A percentile compares a stretch with the other conserved stretches of the same genome.
Conservation (phyloP, 1,140 invertebrate genomes). For the Cepaea nemoralis region DNA sequence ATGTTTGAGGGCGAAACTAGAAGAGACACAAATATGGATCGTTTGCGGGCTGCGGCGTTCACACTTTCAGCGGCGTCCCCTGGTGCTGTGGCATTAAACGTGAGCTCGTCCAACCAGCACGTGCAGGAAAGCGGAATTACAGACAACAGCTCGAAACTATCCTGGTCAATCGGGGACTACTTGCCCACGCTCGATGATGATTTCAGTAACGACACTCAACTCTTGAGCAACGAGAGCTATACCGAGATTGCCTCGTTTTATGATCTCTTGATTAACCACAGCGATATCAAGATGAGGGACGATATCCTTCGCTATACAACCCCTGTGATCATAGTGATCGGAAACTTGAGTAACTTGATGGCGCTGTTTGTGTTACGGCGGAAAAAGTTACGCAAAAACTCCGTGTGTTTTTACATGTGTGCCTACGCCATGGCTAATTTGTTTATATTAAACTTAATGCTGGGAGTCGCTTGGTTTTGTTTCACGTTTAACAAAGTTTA, state of each 20-base stretch:
- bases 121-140: neutral
- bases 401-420: conserved; percentile 65
- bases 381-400: conserved; percentile 57
- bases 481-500: conserved; percentile 53
- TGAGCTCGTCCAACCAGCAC: neutral
- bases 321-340: conserved; percentile 63
- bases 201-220: neutral
- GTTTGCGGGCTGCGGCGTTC: no score
- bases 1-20: no score
- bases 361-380: conserved; percentile 60
- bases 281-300: conserved; percentile 48
- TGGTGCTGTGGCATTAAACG: no score
- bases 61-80: no score
- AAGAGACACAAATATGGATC: no score
- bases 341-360: conserved; percentile 64
- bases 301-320: conserved; percentile 53
- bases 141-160: neutral
- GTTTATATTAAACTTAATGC: conserved; percentile 57
- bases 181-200: neutral
- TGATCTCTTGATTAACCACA: conserved; percentile 41
- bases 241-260: conserved; percentile 22
- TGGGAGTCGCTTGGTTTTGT: conserved; percentile 58
- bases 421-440: conserved; percentile 64
- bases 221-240: neutral
- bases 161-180: neutral